Evolutionary conservation across 2,888 invertebrate species (phyloP).

Genomic region (Tortrix viridana): DNA sequence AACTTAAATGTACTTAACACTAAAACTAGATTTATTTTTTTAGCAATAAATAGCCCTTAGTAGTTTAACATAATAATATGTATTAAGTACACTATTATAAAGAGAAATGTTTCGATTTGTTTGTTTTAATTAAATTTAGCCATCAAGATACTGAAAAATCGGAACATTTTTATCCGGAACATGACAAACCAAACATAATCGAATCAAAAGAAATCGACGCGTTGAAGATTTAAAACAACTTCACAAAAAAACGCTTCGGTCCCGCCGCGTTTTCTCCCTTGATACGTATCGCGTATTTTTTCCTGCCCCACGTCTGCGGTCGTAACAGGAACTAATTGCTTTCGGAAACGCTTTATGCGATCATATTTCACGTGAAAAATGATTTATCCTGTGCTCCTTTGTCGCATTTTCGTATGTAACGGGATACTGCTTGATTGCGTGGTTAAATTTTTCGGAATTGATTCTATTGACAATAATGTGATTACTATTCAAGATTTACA

Average conservation of each 20-base stretch:
- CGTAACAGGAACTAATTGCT: conserved; percentile 81
- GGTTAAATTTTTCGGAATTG: conserved; percentile 36
- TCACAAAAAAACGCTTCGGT: conserved; percentile 12
- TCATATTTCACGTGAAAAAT: conserved; percentile 82
- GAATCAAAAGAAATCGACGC: no score
- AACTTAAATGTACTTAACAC: no score
- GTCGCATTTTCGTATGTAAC: conserved; percentile 57
- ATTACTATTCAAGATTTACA: no score
- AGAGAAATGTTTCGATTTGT: no score
- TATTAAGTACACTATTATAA: no score
- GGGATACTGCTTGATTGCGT: conserved; percentile 38
- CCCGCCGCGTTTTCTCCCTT: conserved; percentile 36
- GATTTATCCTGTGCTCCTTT: conserved; percentile 73
- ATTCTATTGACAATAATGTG: conserved; percentile 31
- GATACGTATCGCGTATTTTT: conserved; percentile 55
- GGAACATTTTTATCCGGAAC: no score
- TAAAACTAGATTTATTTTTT: no score
- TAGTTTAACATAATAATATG: no score
- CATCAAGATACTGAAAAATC: no score
- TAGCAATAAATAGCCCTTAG: no score
- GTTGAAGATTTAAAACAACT: background rate
- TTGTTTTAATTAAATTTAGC: no score
- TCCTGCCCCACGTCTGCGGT: conserved; percentile 67
- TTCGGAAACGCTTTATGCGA: conserved; percentile 82
- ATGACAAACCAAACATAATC: no score